A percentile compares a stretch with the other conserved stretches of the same genome.
Evolutionary conservation across 2,888 invertebrate species (phyloP).

Genomic region (Lasioglossum pauxillum): DNA sequence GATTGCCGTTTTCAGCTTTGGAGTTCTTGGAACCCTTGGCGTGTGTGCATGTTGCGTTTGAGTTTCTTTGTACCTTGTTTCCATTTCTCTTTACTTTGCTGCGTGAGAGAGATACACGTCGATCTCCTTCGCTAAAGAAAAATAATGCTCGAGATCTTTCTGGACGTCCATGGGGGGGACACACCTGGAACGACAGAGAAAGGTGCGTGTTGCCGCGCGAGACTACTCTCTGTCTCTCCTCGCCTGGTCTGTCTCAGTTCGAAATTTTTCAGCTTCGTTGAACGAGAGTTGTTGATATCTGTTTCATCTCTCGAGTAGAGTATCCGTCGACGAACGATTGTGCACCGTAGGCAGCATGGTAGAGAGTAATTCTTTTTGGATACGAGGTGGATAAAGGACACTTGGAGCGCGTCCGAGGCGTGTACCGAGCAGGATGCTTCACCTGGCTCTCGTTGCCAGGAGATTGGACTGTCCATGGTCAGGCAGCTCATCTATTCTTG

Average conservation of each 20-base stretch:
- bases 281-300: background rate
- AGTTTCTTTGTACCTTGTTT: background rate
- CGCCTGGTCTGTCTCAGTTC: conserved; percentile 5
- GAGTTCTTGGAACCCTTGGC: conserved; percentile 42
- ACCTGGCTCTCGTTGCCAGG: background rate
- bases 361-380: conserved; percentile 18
- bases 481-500: too few relatives aligned
- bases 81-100: conserved; percentile 9
- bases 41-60: conserved; percentile 53
- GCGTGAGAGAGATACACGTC: conserved; percentile 21
- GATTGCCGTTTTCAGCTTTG: conserved; percentile 33
- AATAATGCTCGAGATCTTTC: background rate
- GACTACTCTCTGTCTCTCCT: conserved; percentile 18
- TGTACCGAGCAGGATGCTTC: conserved; percentile 8
- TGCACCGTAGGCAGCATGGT: conserved; percentile 45
- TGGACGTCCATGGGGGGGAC: conserved; percentile 13
- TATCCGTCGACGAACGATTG: background rate
- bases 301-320: conserved; percentile 14
- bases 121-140: background rate
- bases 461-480: background rate
- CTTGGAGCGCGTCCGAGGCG: conserved; percentile 38
- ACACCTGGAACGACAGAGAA: conserved; percentile 27
- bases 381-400: background rate
- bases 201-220: conserved; percentile 40
- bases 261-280: conserved; percentile 9